phyloP scores from a whole-genome alignment of 2,113 vertebrate species.

The Corythaeola cristata region DNA sequence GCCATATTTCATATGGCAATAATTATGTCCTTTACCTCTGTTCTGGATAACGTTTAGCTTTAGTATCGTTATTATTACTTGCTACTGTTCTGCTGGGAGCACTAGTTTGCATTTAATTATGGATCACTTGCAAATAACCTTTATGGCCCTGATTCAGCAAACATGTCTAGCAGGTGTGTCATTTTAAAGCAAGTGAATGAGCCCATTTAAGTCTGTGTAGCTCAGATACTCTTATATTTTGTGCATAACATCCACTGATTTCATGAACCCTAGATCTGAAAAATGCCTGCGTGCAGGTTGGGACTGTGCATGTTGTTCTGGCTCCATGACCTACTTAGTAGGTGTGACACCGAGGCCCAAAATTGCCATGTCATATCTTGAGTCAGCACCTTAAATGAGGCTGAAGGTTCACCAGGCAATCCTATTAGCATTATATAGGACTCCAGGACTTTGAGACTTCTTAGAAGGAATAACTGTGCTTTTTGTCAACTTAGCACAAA shows the following conservation, averaged over 20 bases:
- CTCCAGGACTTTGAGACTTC: neutral
- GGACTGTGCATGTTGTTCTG: neutral
- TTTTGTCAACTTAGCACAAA: neutral
- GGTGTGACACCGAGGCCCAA: neutral
- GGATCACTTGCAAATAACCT: slow-evolving; percentile 16
- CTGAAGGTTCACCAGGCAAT: neutral
- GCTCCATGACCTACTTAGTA: neutral
- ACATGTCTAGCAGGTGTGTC: neutral
- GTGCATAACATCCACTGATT: neutral
- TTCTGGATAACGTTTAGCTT: slow-evolving; percentile 39
- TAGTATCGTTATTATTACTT: slow-evolving; percentile 34
- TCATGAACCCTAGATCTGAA: rapidly evolving
- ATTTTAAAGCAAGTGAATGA: neutral
- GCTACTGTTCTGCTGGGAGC: slow-evolving; percentile 50
- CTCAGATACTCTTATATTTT: neutral
- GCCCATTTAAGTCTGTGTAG: neutral
- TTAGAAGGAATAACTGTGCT: neutral
- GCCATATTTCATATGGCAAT: slow-evolving; percentile 31
- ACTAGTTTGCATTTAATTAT: slow-evolving; percentile 59
- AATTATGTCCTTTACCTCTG: slow-evolving; percentile 24
- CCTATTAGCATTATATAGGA: neutral
- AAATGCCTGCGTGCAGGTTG: neutral
- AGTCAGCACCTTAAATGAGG: neutral
- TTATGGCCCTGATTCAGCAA: neutral
- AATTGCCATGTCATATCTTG: neutral